phyloP scores from a whole-genome alignment of 1,140 invertebrate species.

The Oscheius sp. region DNA sequence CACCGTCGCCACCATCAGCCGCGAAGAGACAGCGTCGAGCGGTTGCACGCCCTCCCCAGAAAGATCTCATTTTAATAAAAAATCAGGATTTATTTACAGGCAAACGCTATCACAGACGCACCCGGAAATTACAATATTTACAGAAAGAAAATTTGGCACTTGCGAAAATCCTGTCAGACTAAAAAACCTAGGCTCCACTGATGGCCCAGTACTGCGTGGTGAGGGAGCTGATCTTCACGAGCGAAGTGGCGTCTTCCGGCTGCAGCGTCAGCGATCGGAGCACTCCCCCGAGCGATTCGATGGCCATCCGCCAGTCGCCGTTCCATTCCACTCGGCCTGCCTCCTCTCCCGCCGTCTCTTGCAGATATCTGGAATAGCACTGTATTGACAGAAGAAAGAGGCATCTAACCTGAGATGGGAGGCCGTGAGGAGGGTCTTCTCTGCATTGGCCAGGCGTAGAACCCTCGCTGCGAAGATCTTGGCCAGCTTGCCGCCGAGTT shows the following conservation, averaged over 20 bases:
- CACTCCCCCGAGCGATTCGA: neutral
- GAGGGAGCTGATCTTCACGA: neutral
- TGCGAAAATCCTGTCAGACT: too few species aligned
- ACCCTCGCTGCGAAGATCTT: neutral
- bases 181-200: too few species aligned
- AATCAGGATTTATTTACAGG: neutral
- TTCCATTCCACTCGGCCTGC: neutral
- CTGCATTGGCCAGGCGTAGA: neutral
- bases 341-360: neutral
- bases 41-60: neutral
- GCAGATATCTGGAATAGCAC: too few species aligned
- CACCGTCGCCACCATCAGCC: neutral
- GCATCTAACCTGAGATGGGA: neutral
- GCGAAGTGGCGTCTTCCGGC: neutral
- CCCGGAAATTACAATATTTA: neutral
- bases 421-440: constrained; percentile 10
- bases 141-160: too few species aligned
- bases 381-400: too few species aligned
- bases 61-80: constrained; percentile 6
- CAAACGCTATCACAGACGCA: constrained; percentile 5
- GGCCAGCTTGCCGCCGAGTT: neutral
- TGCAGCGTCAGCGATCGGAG: neutral
- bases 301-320: neutral
- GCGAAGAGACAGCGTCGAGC: neutral
- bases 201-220: neutral